Evolutionary conservation across 2,888 invertebrate genomes (phyloP), one percentile per base, ranked within the genome.

Genomic region (Pterobdella sp.): DNA sequence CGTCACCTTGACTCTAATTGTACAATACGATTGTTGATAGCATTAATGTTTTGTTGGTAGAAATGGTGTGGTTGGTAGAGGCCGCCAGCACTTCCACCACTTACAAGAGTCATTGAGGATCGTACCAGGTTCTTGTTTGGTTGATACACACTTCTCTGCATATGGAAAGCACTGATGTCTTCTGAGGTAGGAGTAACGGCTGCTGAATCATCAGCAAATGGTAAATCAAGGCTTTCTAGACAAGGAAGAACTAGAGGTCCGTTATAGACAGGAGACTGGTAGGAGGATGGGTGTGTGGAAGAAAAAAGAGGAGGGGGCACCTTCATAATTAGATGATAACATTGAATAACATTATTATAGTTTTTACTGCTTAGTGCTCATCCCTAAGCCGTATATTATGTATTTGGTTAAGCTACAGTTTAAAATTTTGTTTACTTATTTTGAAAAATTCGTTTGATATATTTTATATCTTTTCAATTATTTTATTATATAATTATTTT

Each of bases 171-270:
- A 72, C 73, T 72, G 49, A 76, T 49, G 35, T 76, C 95, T 86
- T 95, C 95, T 77, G 94, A 94, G 91, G 94, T 93, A 72, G 96
- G 96, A 76, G 96, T 96, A 75, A 94, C 74, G 35, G 74, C 75
- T 4, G 71, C 65, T 14, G 75, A 75, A 56, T 73, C 72, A 52
- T 75, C 75, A 29, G 73, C 73, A 32, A 56, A 75, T 10, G 75
- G 75, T 42, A 75, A 72, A 67, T 72, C 74, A 26, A 75, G 69
- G 36, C 74, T 74, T 29, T 75, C 74, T 26, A 73, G 73, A 67
- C 66, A 72, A 29, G 74, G 74, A 10, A 74, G 63, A 36, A 74
- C 74, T 56, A 74, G 68, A 18, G 75, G 75, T 29, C 68, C 70
- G 95, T 95, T 82, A 7, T n/a, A 31, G 31, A 49, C 70, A 4